Base-by-base conservation (phyloP, 1,140 invertebrate genomes). In the Drosophila simulans region DNA sequence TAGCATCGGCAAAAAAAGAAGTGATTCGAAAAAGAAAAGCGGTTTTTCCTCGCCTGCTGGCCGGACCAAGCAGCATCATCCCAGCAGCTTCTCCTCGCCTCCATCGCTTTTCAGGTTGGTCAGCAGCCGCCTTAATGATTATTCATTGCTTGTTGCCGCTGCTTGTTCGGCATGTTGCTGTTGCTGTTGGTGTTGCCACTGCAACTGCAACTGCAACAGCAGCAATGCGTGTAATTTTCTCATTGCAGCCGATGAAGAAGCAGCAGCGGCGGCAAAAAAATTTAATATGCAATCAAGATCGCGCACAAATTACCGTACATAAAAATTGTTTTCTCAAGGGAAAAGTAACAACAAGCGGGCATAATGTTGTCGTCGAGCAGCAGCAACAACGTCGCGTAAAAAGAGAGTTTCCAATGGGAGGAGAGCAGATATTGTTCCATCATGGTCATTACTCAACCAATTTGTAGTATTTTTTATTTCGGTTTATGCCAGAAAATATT, bases 211-310 rank as follows among this genome's bases (percentile, higher is more conserved):
- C 22, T 71, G 56, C 40, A 5, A 1, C 69, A 63, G 48, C 42
- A 39, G 82, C 78, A 82, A 85, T 88, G 84, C 84, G 83, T 89
- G 83, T 89, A 88, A 88, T 88, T 88, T 89, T 88, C 83, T 88
- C 84, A 88, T 89, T 88, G 83, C 74, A 65, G 49, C 57, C 60
- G 62, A 76, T 65, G 59, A 53, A 53, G 70, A 42, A 54, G 40
- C 46, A 56, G 7, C 20, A 20, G 12, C 34, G 20, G 34, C 10
- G 11, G 60, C n/a, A 39, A 35, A 27, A 39, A 40, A 90, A 89
- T 88, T 88, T 89, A 88, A 88, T 88, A 88, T 88, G 84, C 84
- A 88, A 88, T 88, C 84, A 88, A 88, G 84, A 88, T 88, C 84
- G 84, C 84, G 84, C 84, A 89, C 84, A 88, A 88, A 88, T 88